Evolutionary conservation across 2,888 invertebrate genomes (phyloP).

Genomic region (Barypeithes pellucidus): DNA sequence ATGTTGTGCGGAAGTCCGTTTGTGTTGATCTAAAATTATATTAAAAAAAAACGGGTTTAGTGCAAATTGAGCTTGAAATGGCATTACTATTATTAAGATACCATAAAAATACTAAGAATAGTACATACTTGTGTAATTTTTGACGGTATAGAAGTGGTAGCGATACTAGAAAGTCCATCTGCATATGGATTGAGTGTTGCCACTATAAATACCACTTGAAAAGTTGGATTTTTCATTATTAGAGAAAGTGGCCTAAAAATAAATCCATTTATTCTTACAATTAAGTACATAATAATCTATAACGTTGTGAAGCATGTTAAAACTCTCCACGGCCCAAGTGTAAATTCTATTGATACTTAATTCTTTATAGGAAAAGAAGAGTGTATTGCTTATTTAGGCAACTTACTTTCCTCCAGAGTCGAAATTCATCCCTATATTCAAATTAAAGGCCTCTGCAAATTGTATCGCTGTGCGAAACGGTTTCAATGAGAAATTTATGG

Average conservation of each 20-base stretch:
- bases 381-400: too few relatives aligned
- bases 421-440: slow-evolving; percentile 82
- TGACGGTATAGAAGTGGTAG: slow-evolving; percentile 61
- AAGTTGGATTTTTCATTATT: slow-evolving; percentile 81
- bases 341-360: too few relatives aligned
- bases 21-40: slow-evolving; percentile 31
- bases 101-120: background rate
- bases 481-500: slow-evolving; percentile 89
- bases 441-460: slow-evolving; percentile 84
- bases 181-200: slow-evolving; percentile 81
- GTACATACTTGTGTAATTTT: slow-evolving; percentile 65
- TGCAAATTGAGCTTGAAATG: too few relatives aligned
- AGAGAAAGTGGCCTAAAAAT: slow-evolving; percentile 80
- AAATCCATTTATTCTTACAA: slow-evolving; percentile 28
- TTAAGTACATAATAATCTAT: too few relatives aligned
- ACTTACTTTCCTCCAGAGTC: slow-evolving; percentile 83
- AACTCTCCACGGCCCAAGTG: too few relatives aligned
- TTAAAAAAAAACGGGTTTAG: background rate
- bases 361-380: too few relatives aligned
- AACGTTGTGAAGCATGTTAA: too few relatives aligned
- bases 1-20: slow-evolving; percentile 54
- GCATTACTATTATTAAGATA: background rate
- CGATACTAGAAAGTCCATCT: slow-evolving; percentile 66
- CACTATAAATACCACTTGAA: slow-evolving; percentile 86
- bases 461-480: slow-evolving; percentile 86